Percentiles rank a stretch among this genome's conserved stretches.
These are phyloP conservation scores for Struthidea cinerea DNA, from an alignment of 2,113 vertebrate species.

Conservation along the genomic window DNA sequence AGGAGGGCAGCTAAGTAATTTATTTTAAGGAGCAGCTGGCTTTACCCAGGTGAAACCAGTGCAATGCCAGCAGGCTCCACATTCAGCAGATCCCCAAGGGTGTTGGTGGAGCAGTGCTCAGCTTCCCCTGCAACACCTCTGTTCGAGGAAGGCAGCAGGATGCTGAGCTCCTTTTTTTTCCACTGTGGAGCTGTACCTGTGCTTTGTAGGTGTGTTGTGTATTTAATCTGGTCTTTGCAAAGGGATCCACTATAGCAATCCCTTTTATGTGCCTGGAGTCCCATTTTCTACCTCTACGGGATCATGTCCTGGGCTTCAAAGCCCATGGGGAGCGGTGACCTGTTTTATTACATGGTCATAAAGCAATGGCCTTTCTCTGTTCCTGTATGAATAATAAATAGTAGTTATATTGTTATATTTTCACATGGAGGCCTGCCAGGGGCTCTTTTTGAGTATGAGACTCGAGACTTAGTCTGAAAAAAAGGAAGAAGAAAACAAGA, in stretches of 20 bases:
- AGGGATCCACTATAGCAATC: background rate
- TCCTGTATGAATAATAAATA: constrained; percentile 3
- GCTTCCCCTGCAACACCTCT: background rate
- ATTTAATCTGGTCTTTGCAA: background rate
- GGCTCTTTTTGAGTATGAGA: background rate
- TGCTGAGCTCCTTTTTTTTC: background rate
- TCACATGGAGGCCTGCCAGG: background rate
- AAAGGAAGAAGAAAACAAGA: background rate
- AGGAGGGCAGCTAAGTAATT: background rate
- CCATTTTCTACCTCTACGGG: background rate
- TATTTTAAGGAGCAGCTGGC: background rate
- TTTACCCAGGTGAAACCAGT: background rate
- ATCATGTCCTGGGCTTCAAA: background rate
- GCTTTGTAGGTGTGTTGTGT: background rate
- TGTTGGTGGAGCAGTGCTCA: background rate
- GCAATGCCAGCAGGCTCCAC: background rate
- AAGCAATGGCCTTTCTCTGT: background rate
- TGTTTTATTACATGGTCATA: background rate
- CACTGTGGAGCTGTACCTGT: background rate
- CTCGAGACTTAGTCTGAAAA: background rate
- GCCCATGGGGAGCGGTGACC: background rate
- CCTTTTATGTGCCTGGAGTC: background rate
- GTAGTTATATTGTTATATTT: background rate
- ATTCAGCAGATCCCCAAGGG: background rate
- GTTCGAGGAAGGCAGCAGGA: rapidly evolving